Conservation (phyloP, 2,888 invertebrate genomes). For the Eurytoma adleriae region DNA sequence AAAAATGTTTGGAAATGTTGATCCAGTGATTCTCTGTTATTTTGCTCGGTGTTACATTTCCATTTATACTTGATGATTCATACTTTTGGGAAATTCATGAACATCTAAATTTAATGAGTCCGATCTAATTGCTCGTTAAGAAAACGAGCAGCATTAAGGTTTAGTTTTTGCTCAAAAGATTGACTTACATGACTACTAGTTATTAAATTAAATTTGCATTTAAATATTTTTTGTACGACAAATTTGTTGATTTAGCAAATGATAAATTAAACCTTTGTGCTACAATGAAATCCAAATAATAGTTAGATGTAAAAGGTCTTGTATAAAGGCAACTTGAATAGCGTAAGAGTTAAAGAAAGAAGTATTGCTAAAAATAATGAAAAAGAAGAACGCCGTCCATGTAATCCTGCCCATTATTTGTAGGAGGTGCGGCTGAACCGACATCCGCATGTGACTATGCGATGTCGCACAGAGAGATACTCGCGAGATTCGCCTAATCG, state of each 20-base stretch:
- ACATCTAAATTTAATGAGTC: neutral
- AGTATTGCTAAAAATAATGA: conserved; percentile 55
- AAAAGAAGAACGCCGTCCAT: conserved; percentile 66
- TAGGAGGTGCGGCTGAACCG: conserved; percentile 75
- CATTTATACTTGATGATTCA: no score
- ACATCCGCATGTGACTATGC: conserved; percentile 70
- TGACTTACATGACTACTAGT: neutral
- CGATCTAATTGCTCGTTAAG: neutral
- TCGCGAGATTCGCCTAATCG: conserved; percentile 71
- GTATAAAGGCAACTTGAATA: conserved; percentile 19
- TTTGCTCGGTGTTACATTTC: no score
- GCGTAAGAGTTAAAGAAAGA: conserved; percentile 55
- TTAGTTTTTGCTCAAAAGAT: conserved; percentile 1
- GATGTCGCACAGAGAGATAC: conserved; percentile 69
- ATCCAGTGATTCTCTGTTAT: no score
- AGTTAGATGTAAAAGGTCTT: conserved; percentile 6
- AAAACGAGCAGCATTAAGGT: conserved; percentile 14
- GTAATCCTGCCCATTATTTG: conserved; percentile 75
- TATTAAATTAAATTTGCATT: neutral
- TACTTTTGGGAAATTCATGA: no score
- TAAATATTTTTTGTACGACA: no score
- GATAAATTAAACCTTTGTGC: conserved; percentile 22
- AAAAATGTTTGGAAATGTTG: no score
- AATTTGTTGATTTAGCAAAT: neutral
- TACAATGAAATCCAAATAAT: neutral